These are phyloP conservation scores for Pelusios castaneus DNA, from an alignment of 2,113 vertebrate genomes.

Conservation along the genomic window DNA sequence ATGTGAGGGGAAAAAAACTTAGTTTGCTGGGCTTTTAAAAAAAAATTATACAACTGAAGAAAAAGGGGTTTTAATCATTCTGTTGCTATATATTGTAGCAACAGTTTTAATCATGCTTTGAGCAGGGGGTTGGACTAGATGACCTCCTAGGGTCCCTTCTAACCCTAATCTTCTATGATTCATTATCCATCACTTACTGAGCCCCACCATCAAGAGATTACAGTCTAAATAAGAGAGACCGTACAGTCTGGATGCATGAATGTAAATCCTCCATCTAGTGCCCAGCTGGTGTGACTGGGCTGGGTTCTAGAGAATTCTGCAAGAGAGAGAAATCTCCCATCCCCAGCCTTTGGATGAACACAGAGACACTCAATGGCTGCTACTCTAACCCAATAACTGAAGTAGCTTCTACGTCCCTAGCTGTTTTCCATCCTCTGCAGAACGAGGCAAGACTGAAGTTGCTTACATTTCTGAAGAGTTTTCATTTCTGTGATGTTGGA, in stretches of 20 bases:
- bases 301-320: not conserved
- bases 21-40: not conserved
- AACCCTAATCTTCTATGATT: no score
- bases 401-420: not conserved
- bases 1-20: not conserved
- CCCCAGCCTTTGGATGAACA: not conserved
- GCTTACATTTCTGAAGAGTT: not conserved
- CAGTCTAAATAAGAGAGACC: not conserved
- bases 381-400: not conserved
- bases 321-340: not conserved
- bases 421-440: not conserved
- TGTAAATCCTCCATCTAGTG: not conserved
- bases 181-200: not conserved
- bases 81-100: not conserved
- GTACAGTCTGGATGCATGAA: not conserved
- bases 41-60: not conserved
- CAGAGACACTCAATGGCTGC: rapidly evolving
- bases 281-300: not conserved
- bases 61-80: not conserved
- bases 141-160: no score
- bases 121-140: no score
- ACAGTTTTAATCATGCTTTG: not conserved
- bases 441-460: not conserved
- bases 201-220: not conserved
- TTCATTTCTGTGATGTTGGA: not conserved